Base-by-base conservation (phyloP, 2,797 vertebrate species). In the Clarias fuscus region DNA sequence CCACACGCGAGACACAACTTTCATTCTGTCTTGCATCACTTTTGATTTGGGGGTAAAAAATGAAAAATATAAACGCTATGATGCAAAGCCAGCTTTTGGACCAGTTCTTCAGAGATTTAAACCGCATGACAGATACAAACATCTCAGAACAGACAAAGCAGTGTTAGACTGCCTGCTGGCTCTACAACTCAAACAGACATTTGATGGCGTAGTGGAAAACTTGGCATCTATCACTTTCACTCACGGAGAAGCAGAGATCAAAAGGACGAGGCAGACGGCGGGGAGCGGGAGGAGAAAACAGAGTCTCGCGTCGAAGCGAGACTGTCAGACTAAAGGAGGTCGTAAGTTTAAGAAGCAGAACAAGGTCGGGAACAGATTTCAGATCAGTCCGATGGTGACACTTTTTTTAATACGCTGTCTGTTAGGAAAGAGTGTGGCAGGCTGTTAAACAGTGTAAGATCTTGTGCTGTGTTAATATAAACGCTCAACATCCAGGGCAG, bases 171-270 rank as follows among this genome's bases (percentile, higher is more conserved):
- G 65, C 8, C 56, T 80, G 27, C 58, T 43, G 40, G 67, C 67
- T 86, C n/a, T 20, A 72, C 37, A 17, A 40, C 82, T 84, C 73
- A 71, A 72, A 68, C 43, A 59, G 13, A 2, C 56, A n/a, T 80
- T 84, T 84, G 76, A 84, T 82, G 82, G 82, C 27, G 11, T 64
- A 72, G 65, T n/a, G 56, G 58, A 87, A 87, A 84, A 78, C 61
- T 87, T 67, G 58, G 59, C 59, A 76, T 81, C 76, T 84, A 75
- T 87, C 76, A 84, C 75, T 87, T 67, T 81, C 43, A 15, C 79
- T 61, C 71, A 53, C 20, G 72, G 53, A 84, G 82, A 84, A 40
- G 24, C 37, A 20, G 76, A 73, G 78, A 84, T 86, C 82, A 81
- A 86, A 88, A 48, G 48, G 37, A 75, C 0, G 64, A 81, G 62